These are phyloP conservation scores for Achlya flavicornis DNA, from an alignment of 2,888 invertebrate species.

Conservation along the genomic window DNA sequence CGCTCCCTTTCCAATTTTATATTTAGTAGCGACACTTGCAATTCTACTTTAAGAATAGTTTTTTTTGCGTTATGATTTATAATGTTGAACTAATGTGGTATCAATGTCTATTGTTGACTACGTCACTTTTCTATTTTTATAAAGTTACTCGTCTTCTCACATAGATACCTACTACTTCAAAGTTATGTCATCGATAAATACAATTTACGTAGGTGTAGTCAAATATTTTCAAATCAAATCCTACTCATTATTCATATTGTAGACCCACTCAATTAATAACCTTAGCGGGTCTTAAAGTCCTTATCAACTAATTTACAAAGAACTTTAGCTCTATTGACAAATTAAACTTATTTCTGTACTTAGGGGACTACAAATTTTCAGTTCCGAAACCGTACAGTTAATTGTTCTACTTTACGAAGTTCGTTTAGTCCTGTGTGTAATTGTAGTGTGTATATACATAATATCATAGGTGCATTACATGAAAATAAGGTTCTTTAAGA, in stretches of 20 bases:
- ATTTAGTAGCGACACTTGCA: not conserved
- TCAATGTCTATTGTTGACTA: not conserved
- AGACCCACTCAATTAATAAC: not conserved
- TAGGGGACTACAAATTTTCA: too few species aligned
- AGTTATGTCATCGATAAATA: not conserved
- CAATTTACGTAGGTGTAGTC: not conserved
- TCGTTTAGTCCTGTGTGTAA: too few species aligned
- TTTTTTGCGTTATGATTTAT: not conserved
- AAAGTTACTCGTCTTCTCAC: not conserved
- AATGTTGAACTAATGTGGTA: too few species aligned
- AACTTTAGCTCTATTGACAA: too few species aligned
- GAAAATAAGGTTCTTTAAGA: too few species aligned
- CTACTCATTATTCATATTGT: too few species aligned
- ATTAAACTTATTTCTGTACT: too few species aligned
- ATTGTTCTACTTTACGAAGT: too few species aligned
- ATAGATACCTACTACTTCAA: too few species aligned
- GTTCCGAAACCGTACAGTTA: too few species aligned
- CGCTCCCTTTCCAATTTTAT: not conserved
- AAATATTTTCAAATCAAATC: not conserved
- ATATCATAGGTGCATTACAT: too few species aligned
- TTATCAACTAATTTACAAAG: not conserved
- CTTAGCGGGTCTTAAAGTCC: not conserved
- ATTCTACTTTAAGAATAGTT: not conserved
- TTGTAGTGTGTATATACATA: too few species aligned
- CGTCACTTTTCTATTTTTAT: not conserved